These are phyloP conservation scores for Cephalopterus ornatus DNA, from an alignment of 2,113 vertebrate genomes.

Conservation along the genomic window DNA sequence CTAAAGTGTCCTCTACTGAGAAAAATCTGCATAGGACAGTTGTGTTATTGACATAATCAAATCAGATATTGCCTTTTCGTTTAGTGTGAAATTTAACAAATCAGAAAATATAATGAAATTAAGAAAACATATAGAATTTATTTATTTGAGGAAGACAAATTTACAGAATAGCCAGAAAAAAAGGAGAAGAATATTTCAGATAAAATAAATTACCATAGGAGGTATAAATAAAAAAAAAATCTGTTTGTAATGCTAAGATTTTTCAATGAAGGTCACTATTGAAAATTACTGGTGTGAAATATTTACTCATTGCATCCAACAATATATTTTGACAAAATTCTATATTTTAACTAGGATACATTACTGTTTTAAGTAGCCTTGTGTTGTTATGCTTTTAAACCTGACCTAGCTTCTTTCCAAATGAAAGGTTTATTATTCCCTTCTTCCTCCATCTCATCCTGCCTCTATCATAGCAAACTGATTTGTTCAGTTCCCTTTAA, in stretches of 20 bases:
- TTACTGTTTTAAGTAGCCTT: neutral
- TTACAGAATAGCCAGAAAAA: neutral
- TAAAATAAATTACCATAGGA: neutral
- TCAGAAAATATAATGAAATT: neutral
- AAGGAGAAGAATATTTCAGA: neutral
- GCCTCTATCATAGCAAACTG: neutral
- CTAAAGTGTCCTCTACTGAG: neutral
- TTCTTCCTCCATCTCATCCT: neutral
- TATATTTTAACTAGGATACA: neutral
- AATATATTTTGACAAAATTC: neutral
- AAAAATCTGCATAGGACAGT: neutral
- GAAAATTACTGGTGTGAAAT: neutral
- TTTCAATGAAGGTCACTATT: neutral
- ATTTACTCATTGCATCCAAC: neutral
- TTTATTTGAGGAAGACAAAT: neutral
- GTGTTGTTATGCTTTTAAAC: neutral
- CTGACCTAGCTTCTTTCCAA: neutral
- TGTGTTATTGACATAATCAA: neutral
- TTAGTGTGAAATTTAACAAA: neutral
- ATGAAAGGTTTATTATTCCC: neutral
- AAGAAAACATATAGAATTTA: accelerated
- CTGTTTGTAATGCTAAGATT: neutral
- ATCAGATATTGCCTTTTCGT: neutral
- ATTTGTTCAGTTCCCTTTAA: neutral
- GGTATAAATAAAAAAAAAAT: neutral